Conservation (phyloP, 1,140 invertebrate species). For the Drosophila nigromelanica region DNA sequence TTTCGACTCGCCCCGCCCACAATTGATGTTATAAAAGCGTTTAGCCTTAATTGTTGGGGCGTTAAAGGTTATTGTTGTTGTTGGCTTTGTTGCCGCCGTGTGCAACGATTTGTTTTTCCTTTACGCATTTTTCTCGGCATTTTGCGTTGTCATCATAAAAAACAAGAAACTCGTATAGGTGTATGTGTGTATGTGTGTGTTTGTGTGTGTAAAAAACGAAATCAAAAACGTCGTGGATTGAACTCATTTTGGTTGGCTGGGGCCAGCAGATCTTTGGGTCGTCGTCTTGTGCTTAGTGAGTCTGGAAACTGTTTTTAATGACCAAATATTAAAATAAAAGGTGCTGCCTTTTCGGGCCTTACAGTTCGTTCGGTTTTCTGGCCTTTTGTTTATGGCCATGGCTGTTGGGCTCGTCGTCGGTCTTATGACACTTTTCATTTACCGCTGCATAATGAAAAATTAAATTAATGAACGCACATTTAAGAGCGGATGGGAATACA, state of each 20-base stretch:
- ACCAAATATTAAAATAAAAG: conserved; percentile 65
- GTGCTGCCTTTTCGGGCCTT: conserved; percentile 38
- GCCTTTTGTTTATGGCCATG: conserved; percentile 55
- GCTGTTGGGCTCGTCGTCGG: conserved; percentile 3
- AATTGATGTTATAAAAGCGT: conserved; percentile 63
- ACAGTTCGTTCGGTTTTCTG: conserved; percentile 24
- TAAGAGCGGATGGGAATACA: conserved; percentile 23
- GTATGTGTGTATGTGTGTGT: neutral
- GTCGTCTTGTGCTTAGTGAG: conserved; percentile 28
- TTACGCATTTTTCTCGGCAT: conserved; percentile 51
- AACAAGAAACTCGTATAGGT: conserved; percentile 28
- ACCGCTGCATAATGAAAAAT: conserved; percentile 58
- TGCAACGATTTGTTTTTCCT: conserved; percentile 57
- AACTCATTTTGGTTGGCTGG: conserved; percentile 16
- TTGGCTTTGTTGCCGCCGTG: conserved; percentile 25
- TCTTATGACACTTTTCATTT: conserved; percentile 66
- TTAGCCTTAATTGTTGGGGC: conserved; percentile 62
- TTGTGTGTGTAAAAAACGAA: conserved; percentile 24
- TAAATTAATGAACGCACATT: conserved; percentile 65
- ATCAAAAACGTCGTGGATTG: conserved; percentile 34
- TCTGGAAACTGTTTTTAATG: conserved; percentile 60
- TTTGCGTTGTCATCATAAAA: conserved; percentile 55
- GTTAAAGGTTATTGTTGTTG: conserved; percentile 59
- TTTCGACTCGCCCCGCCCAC: conserved; percentile 26
- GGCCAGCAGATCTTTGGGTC: conserved; percentile 5